Evolutionary conservation across 1,140 invertebrate genomes (phyloP).

Genomic region (Trialeurodes vaporariorum): DNA sequence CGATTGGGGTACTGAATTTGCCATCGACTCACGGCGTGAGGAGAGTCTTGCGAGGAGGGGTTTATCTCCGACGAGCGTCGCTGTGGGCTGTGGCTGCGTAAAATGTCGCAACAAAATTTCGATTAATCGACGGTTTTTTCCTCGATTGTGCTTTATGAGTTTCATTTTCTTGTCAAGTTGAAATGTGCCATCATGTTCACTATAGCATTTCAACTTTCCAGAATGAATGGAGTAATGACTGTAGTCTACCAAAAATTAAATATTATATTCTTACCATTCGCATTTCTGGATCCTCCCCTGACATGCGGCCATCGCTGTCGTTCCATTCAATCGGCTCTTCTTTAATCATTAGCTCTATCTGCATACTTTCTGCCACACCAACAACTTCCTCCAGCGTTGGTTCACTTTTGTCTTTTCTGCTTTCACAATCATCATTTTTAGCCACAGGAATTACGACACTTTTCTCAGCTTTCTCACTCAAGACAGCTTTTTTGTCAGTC

Average conservation of each 20-base stretch:
- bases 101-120: too few relatives aligned
- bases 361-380: conserved; percentile 28
- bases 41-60: too few relatives aligned
- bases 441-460: conserved; percentile 28
- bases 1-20: too few relatives aligned
- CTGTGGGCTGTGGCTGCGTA: too few relatives aligned
- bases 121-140: too few relatives aligned
- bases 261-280: not conserved
- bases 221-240: too few relatives aligned
- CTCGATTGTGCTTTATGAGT: too few relatives aligned
- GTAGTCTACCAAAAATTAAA: too few relatives aligned
- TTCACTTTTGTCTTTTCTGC: conserved; percentile 15
- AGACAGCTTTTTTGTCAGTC: too few relatives aligned
- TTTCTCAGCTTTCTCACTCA: conserved; percentile 30
- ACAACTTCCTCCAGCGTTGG: conserved; percentile 36
- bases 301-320: conserved; percentile 14
- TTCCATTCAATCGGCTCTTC: conserved; percentile 57
- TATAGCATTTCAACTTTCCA: not conserved
- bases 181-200: not conserved
- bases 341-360: conserved; percentile 36
- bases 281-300: not conserved
- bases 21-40: too few relatives aligned
- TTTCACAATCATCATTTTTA: conserved; percentile 24
- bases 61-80: too few relatives aligned
- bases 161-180: not conserved